phyloP scores from a whole-genome alignment of 2,797 vertebrate species.

The Nyctibius grandis region DNA sequence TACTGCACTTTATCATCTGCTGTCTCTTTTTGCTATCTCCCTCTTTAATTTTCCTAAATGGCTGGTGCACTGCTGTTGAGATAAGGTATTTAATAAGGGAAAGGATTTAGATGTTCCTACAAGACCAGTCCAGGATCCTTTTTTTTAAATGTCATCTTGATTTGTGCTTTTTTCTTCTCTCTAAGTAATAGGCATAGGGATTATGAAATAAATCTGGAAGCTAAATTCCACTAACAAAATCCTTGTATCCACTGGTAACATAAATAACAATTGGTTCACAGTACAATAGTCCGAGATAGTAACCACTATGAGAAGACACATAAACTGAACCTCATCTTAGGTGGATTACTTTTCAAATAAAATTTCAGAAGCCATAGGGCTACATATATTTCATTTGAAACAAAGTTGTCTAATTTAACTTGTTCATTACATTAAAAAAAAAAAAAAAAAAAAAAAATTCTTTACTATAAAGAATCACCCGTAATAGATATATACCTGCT shows the following conservation, averaged over 20 bases:
- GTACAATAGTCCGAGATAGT: background rate
- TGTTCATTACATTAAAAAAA: background rate
- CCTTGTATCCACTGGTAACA: slow-evolving; percentile 47
- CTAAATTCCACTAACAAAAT: slow-evolving; percentile 74
- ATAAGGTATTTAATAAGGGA: slow-evolving; percentile 78
- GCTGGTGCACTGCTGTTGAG: slow-evolving; percentile 64
- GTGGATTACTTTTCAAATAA: background rate
- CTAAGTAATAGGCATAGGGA: slow-evolving; percentile 73
- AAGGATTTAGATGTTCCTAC: slow-evolving; percentile 77
- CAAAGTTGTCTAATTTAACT: background rate
- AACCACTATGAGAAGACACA: background rate
- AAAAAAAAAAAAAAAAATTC: background rate
- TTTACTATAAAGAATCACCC: background rate
- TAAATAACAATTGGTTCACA: slow-evolving; percentile 41
- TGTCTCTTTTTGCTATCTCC: slow-evolving; percentile 60
- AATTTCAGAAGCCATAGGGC: background rate
- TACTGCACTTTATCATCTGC: slow-evolving; percentile 71
- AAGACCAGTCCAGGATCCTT: slow-evolving; percentile 62
- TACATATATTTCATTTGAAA: background rate
- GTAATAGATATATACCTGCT: background rate
- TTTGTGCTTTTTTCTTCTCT: slow-evolving; percentile 70
- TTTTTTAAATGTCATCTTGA: slow-evolving; percentile 82
- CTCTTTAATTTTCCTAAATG: slow-evolving; percentile 83
- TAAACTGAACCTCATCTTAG: background rate
- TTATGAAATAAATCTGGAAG: slow-evolving; percentile 72